Percentiles rank a stretch among this genome's conserved stretches.
Evolutionary conservation across 53 echinoderm and acorn worm species (phyloP).

Genomic region (Luidia sarsii): DNA sequence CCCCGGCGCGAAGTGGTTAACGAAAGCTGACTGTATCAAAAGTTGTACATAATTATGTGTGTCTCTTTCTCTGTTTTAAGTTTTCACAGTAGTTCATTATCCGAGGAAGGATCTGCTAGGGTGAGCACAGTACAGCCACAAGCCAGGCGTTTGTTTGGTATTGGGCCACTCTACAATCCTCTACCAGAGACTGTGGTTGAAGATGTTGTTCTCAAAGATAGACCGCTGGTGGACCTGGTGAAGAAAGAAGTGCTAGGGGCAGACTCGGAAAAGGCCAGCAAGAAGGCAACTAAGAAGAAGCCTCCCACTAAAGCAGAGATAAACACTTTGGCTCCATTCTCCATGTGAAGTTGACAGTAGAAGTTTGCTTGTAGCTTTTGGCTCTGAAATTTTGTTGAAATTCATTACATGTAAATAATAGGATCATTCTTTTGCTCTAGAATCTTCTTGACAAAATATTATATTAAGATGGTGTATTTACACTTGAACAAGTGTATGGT

Average conservation of each 20-base stretch:
- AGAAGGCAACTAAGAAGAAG: constrained; percentile 28
- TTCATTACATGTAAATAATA: no score
- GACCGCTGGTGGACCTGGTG: constrained; percentile 44
- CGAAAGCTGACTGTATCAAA: no score
- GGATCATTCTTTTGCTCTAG: no score
- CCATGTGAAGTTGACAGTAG: constrained; percentile 45
- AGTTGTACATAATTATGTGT: no score
- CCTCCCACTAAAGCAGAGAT: constrained; percentile 56
- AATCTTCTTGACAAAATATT: no score
- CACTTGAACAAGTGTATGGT: no score
- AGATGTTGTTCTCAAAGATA: background rate
- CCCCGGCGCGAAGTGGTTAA: no score
- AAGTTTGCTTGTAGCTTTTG: no score
- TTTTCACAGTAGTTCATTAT: background rate
- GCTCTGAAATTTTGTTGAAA: no score
- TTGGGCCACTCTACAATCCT: constrained; percentile 82
- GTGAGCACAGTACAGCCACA: constrained; percentile 69
- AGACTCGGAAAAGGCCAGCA: constrained; percentile 2
- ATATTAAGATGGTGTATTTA: no score
- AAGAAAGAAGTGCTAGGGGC: constrained; percentile 53
- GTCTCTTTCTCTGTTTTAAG: constrained; percentile 21
- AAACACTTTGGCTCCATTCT: constrained; percentile 59
- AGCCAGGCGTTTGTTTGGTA: constrained; percentile 76
- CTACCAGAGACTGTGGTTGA: constrained; percentile 64
- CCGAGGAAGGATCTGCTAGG: background rate